Conservation (phyloP, 2,113 vertebrate species). For the Pristiophorus japonicus region DNA sequence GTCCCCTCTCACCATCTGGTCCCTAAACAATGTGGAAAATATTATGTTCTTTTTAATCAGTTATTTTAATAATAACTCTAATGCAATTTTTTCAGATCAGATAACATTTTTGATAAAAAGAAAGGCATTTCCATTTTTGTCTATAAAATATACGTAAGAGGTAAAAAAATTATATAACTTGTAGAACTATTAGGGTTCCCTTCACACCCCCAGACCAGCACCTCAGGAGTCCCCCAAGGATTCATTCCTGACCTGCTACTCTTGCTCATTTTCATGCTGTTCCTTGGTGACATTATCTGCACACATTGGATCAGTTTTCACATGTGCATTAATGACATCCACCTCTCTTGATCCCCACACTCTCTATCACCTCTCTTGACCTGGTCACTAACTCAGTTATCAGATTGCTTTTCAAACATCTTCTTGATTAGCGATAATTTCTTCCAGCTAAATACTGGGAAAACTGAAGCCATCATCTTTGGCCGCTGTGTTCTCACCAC, state of each 20-base stretch:
- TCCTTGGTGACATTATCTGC: not conserved
- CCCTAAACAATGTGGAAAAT: slow-evolving; percentile 2
- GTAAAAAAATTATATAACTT: not conserved
- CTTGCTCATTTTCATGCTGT: not conserved
- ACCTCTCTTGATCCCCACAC: not conserved
- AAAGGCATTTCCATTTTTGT: not conserved
- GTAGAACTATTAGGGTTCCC: not conserved
- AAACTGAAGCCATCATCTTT: not conserved
- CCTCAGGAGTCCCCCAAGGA: not conserved
- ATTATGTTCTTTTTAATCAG: not conserved
- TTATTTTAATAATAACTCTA: not conserved
- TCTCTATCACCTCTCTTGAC: not conserved
- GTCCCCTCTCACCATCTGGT: not conserved
- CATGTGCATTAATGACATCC: not conserved
- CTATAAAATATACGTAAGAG: not conserved
- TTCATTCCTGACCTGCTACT: not conserved
- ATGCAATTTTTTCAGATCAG: not conserved
- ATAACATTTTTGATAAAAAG: not conserved
- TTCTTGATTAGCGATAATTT: not conserved
- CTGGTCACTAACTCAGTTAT: not conserved
- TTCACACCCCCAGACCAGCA: not conserved
- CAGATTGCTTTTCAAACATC: not conserved
- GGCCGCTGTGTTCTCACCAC: not conserved
- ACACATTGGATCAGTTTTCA: not conserved
- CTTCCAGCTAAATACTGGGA: not conserved